Evolutionary conservation across 2,797 vertebrate species (phyloP).

Genomic region (Furcifer pardalis): DNA sequence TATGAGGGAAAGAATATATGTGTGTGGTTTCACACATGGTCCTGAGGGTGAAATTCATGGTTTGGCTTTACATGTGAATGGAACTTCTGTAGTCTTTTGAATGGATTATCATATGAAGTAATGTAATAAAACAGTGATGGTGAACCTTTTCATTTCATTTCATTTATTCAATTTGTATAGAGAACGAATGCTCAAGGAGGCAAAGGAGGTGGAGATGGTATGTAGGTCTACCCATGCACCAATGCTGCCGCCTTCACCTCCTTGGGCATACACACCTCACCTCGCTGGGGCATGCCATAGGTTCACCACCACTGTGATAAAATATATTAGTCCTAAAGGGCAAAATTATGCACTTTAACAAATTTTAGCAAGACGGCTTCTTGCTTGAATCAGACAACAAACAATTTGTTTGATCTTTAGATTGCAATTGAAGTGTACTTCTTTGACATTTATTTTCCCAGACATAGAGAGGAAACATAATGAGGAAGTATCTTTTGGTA

Average conservation of each 20-base stretch:
- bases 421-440: conserved; percentile 1
- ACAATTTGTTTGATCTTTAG: conserved; percentile 2
- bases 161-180: too few relatives aligned
- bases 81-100: not conserved
- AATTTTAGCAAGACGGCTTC: not conserved
- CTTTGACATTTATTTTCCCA: conserved; percentile 2
- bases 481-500: not conserved
- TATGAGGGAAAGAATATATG: not conserved
- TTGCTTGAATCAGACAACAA: not conserved
- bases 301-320: too few relatives aligned
- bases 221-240: too few relatives aligned
- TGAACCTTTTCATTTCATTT: too few relatives aligned
- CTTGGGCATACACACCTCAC: too few relatives aligned
- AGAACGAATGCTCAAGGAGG: too few relatives aligned
- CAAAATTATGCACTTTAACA: not conserved
- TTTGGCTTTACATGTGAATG: not conserved
- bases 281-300: too few relatives aligned
- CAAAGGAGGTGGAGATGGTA: too few relatives aligned
- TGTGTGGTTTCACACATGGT: not conserved
- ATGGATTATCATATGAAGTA: too few relatives aligned
- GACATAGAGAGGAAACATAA: conserved; percentile 1
- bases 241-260: too few relatives aligned
- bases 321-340: not conserved
- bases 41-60: not conserved
- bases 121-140: too few relatives aligned